Base-by-base conservation (phyloP, 35 echinoderm and acorn worm species). In the Apostichopus californicus region DNA sequence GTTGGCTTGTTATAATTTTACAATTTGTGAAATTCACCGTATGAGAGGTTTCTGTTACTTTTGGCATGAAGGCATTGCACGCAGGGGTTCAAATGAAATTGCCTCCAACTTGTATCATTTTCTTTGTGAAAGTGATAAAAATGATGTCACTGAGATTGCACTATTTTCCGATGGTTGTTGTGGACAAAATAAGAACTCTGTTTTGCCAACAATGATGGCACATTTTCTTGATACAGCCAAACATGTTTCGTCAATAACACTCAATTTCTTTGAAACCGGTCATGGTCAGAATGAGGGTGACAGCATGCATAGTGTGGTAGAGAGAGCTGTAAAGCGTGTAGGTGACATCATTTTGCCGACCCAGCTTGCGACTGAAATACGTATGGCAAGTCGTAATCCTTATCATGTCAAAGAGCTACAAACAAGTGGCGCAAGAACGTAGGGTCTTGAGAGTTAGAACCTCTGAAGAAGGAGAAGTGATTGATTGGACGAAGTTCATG, bases 271-370 rank as follows among this genome's bases (percentile, higher is more conserved):
- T 55, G 84, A 88, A 23, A 96, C 90, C 5, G 92, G 91, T 20
- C 95, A 96, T 60, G 93, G 95, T 14, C 93, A 94, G 56, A 77
- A 55, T 63, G 95, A 94, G 91, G 95, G 95, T 4, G 95, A 94
- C n/a, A 21, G 92, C 17, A 93, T 96, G 90, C 95, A 96, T 66
- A 94, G 93, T 91, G 83, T 87, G 11, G 87, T 65, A 65, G 61
- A 65, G 14, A 81, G 46, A 68, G 84, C 84, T 21, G 56, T 87
- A 14, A 87, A 87, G 34, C 5, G 61, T 9, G 84, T 56, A 23
- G 57, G 84, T 60, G 84, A 64, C 17, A 65, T 87, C 14, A 54
- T 87, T 5, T 25, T 87, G 61, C 84, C 84, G n/a, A 87, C 52
- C 57, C 84, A 87, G 57, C 84, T 87, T 22, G 84, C 84, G 21